A percentile compares a stretch with the other conserved stretches of the same genome.
Conservation (phyloP, 2,888 invertebrate genomes). For the Parascotia fuliginaria region DNA sequence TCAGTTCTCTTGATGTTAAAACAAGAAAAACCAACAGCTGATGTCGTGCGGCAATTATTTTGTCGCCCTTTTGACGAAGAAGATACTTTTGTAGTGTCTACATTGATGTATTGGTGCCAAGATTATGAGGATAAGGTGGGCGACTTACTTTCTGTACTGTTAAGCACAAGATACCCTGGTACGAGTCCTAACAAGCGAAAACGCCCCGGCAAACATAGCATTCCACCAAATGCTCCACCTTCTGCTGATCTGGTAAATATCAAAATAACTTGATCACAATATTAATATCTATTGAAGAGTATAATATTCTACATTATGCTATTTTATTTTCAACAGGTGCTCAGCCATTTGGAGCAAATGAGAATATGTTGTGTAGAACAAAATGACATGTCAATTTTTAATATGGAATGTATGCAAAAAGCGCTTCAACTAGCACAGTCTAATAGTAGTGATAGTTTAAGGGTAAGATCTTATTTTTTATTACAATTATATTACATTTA, state of each 20-base stretch:
- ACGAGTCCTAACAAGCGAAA: constrained; percentile 97
- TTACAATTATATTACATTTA: too few species aligned
- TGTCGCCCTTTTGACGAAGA: constrained; percentile 90
- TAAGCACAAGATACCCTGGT: constrained; percentile 93
- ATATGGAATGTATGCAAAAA: constrained; percentile 95
- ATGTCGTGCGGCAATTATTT: constrained; percentile 93
- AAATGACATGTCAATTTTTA: constrained; percentile 92
- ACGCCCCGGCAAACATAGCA: constrained; percentile 91
- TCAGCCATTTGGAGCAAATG: constrained; percentile 97
- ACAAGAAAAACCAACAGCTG: constrained; percentile 95
- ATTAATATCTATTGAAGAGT: background rate
- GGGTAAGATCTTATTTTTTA: constrained; percentile 77
- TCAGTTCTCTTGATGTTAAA: constrained; percentile 96
- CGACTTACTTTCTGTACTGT: constrained; percentile 91
- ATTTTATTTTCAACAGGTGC: constrained; percentile 83
- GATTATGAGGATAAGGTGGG: constrained; percentile 95
- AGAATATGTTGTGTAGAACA: constrained; percentile 89
- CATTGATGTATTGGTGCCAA: constrained; percentile 97
- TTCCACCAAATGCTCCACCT: constrained; percentile 89
- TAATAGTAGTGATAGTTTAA: constrained; percentile 94
- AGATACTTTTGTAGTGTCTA: constrained; percentile 96
- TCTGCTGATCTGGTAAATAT: constrained; percentile 90
- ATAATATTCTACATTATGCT: background rate
- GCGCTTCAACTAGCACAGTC: constrained; percentile 95
- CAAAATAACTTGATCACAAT: background rate